Evolutionary conservation across 2,888 invertebrate genomes (phyloP), one percentile per base, ranked within the genome.

Genomic region (Phragmatobia fuliginosa): DNA sequence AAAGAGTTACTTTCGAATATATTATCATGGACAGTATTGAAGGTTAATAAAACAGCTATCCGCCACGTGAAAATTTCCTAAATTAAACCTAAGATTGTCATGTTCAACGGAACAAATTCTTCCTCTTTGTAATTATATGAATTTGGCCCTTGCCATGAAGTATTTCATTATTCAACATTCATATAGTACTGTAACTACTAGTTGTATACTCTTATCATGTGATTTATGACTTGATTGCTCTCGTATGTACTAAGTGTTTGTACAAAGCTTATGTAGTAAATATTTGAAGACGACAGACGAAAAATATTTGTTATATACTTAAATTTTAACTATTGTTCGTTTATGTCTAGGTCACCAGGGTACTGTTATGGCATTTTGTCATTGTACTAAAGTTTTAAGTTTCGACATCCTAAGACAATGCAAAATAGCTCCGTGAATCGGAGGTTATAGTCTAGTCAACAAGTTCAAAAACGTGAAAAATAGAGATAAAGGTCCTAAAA

Each of bases 271-370:
- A 21, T 10, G 21, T 21, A 28, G 28, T 62, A 41, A 62, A 62
- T 62, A 41, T 62, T 62, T 38, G 28, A 10, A 56, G 28, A 56
- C 28, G 14, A 28, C 62, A 62, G 62, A 62, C 62, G 28, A 41
- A 62, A 28, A 38, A 41, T 62, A 38, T 41, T 62, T 62, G 36
- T 38, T 38, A 62, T 25, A 52, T 25, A 52, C 52, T 52, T 25
- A 25, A 14, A 25, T 52, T 52, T 52, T 25, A 25, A 14, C 25
- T 14, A 14, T 25, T 25, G 25, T 25, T 25, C 0, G 52, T 52
- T 25, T 52, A 25, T 25, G 52, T 25, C 25, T 52, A 49, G 21
- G 49, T n/a, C n/a, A 49, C n/a, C 49, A 10, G 49, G n/a, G n/a
- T n/a, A 49, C 10, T 49, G n/a, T 49, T n/a, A 49, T 49, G 11